Percentiles rank a stretch among this genome's conserved stretches.
phyloP scores from a whole-genome alignment of 2,113 vertebrate species.

The Gallinago jamesoni region DNA sequence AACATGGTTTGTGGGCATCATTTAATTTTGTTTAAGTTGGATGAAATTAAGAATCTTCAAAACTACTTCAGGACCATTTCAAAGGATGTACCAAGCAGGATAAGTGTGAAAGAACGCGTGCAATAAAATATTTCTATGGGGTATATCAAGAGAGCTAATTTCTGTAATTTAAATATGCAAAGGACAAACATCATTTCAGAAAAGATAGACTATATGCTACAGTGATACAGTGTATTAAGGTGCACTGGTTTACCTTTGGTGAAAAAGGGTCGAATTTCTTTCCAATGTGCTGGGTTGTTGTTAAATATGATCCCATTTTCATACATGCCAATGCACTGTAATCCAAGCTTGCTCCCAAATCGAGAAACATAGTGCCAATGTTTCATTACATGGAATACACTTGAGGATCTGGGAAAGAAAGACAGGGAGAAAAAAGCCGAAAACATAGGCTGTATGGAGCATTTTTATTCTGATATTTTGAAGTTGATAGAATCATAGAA shows the following conservation, averaged over 20 bases:
- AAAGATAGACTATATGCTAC: rapidly evolving
- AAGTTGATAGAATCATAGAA: background rate
- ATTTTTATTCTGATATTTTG: background rate
- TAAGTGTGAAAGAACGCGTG: background rate
- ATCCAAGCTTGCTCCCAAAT: constrained; percentile 86
- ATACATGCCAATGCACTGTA: constrained; percentile 92
- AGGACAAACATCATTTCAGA: background rate
- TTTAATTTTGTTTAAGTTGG: background rate
- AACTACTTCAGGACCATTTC: background rate
- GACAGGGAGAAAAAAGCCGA: background rate
- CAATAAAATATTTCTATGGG: background rate
- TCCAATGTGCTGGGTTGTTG: constrained; percentile 87
- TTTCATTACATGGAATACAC: constrained; percentile 87
- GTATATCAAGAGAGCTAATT: background rate
- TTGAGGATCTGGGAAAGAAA: constrained; percentile 80
- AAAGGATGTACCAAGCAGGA: background rate
- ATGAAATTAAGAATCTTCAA: background rate
- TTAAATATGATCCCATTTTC: constrained; percentile 94
- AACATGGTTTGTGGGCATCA: background rate
- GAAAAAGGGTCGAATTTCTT: constrained; percentile 84
- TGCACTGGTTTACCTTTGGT: constrained; percentile 79
- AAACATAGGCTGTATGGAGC: background rate
- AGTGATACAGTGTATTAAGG: background rate
- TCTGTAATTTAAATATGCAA: background rate
- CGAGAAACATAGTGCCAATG: constrained; percentile 84